Evolutionary conservation across 2,797 vertebrate genomes (phyloP), one percentile per base, ranked within the genome.

Genomic region (Diplodus puntazzo): DNA sequence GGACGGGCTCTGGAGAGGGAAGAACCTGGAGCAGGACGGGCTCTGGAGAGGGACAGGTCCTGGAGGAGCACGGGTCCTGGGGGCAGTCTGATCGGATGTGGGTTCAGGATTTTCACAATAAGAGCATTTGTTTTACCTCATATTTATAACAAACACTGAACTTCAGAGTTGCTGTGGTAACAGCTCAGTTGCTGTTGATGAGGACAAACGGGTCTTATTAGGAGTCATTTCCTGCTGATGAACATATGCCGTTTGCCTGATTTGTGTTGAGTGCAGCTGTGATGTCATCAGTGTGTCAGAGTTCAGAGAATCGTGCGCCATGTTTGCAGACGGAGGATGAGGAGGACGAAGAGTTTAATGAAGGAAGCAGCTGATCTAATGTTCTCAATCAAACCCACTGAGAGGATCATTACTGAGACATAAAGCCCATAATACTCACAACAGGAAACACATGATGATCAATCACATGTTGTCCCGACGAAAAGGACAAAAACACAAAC

Each of bases 311-410:
- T 20, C 14, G 6, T 0, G 14, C 30, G 34, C 52, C 55, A 79
- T 60, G 62, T 74, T 74, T 48, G 23, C 49, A 34, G 66, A 14
- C 0, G 1, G 49, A 74, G 57, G 46, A 63, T 0, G 63, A 86
- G 21, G 66, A 71, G 64, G 61, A 69, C 2, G 69, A 68, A 66
- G 46, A 55, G 42, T 57, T 57, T 3, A 69, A 65, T 69, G 45
- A 50, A 65, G 67, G 39, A 75, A 65, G 73, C 77, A 66, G 74
- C 61, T 4, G 62, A 77, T 53, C 53, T 67, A 69, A 88, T 91
- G 87, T 85, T 77, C 82, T 79, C 67, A 69, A 55, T 84, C 76
- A 79, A 49, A 43, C 34, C 14, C 12, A 27, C 52, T 45, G 59
- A 68, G 42, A 49, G 2, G n/a, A 20, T 45, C 18, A 66, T 59